phyloP scores from a whole-genome alignment of 1,140 invertebrate species.

The Phortica variegata region DNA sequence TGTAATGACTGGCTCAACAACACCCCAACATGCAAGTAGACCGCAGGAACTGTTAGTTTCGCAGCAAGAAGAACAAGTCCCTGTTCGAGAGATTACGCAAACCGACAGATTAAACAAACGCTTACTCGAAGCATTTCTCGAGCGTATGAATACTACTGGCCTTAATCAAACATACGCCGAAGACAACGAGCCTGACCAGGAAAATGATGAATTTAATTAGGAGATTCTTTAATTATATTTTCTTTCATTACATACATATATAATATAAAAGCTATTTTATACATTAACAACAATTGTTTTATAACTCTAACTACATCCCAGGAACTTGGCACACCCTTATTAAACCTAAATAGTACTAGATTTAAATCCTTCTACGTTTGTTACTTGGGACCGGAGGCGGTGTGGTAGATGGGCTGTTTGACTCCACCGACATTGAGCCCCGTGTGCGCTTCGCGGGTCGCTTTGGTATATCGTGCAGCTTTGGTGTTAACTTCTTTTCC shows the following conservation, averaged over 20 bases:
- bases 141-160: slow-evolving; percentile 32
- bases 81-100: slow-evolving; percentile 40
- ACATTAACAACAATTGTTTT: slow-evolving; percentile 14
- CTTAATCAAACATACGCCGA: slow-evolving; percentile 12
- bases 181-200: slow-evolving; percentile 20
- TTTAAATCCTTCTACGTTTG: slow-evolving; percentile 51
- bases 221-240: slow-evolving; percentile 25
- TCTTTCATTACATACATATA: slow-evolving; percentile 13
- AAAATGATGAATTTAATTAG: slow-evolving; percentile 37
- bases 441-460: slow-evolving; percentile 50
- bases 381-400: slow-evolving; percentile 46
- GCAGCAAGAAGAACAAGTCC: background rate
- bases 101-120: slow-evolving; percentile 47
- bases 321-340: slow-evolving; percentile 3
- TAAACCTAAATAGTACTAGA: slow-evolving; percentile 11
- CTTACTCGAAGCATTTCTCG: slow-evolving; percentile 39
- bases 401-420: slow-evolving; percentile 54
- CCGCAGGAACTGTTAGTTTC: no score
- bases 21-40: no score
- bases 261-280: slow-evolving; percentile 24
- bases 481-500: slow-evolving; percentile 45
- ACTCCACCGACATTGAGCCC: slow-evolving; percentile 54
- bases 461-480: slow-evolving; percentile 42
- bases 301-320: no score
- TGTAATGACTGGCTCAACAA: no score